phyloP scores from a whole-genome alignment of 1,140 invertebrate genomes.

The Atopsyche davidsoni region DNA sequence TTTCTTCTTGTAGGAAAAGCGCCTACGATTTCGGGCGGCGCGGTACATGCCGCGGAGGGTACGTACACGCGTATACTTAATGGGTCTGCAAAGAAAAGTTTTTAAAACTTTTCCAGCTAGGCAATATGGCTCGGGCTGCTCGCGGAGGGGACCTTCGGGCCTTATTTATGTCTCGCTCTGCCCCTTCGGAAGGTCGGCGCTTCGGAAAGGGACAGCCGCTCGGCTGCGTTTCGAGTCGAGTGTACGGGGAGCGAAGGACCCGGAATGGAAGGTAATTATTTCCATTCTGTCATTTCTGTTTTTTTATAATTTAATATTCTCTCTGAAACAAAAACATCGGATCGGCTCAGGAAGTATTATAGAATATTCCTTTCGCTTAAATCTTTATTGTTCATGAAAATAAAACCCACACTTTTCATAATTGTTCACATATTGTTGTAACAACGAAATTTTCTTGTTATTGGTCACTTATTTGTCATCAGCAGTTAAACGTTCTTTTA shows the following conservation, averaged over 20 bases:
- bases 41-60: conserved; percentile 10
- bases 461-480: too few species aligned
- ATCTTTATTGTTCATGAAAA: too few species aligned
- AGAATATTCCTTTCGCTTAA: too few species aligned
- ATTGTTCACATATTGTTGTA: too few species aligned
- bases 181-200: background rate
- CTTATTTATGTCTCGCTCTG: conserved; percentile 12
- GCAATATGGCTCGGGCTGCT: conserved; percentile 52
- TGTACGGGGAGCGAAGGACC: conserved; percentile 9
- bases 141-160: conserved; percentile 21
- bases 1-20: conserved; percentile 15
- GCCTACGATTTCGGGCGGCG: conserved; percentile 7
- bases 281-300: conserved; percentile 27
- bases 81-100: conserved; percentile 52
- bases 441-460: too few species aligned
- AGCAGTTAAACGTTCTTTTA: too few species aligned
- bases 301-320: conserved; percentile 22
- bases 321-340: conserved; percentile 16
- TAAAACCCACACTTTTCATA: too few species aligned
- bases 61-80: conserved; percentile 40
- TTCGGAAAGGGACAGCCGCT: conserved; percentile 1
- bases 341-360: background rate
- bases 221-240: background rate
- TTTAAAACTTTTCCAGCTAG: conserved; percentile 52
- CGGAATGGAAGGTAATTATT: conserved; percentile 29